Evolutionary conservation across 2,797 vertebrate species (phyloP).

Genomic region (Todus mexicanus): DNA sequence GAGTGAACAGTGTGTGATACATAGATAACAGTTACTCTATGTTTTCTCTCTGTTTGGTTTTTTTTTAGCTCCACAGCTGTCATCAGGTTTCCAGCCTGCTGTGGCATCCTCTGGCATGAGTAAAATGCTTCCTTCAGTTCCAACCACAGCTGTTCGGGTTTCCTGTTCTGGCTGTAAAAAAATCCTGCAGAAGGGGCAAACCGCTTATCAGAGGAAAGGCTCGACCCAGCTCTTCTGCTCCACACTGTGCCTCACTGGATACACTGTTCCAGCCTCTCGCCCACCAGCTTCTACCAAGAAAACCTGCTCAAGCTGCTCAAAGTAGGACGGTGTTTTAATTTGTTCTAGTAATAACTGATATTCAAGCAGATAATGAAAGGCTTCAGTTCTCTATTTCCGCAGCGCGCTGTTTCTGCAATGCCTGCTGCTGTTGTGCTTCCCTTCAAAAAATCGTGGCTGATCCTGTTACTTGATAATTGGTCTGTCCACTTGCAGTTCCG

Average conservation of each 20-base stretch:
- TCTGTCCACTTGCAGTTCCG: neutral
- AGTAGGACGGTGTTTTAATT: conserved; percentile 78
- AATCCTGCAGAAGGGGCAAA: conserved; percentile 92
- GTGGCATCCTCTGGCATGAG: conserved; percentile 78
- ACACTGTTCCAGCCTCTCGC: conserved; percentile 81
- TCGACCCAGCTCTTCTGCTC: conserved; percentile 95
- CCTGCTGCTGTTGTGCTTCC: neutral
- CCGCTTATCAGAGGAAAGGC: conserved; percentile 96
- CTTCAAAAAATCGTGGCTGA: neutral
- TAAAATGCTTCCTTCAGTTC: conserved; percentile 80
- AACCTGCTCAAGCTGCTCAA: conserved; percentile 88
- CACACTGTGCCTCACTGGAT: conserved; percentile 93
- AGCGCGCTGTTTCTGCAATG: neutral
- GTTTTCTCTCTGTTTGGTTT: conserved; percentile 39
- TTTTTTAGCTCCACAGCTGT: conserved; percentile 79
- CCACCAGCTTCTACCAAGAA: conserved; percentile 77
- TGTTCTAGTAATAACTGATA: neutral
- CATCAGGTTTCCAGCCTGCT: conserved; percentile 77
- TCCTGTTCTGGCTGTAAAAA: conserved; percentile 92
- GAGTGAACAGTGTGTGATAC: neutral
- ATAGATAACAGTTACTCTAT: conserved; percentile 20
- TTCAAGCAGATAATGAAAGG: neutral
- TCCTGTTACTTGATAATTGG: neutral
- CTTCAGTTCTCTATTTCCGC: neutral
- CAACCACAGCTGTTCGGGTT: conserved; percentile 80